Base-by-base conservation (phyloP, 2,888 invertebrate species). In the Syrista parreyssii region DNA sequence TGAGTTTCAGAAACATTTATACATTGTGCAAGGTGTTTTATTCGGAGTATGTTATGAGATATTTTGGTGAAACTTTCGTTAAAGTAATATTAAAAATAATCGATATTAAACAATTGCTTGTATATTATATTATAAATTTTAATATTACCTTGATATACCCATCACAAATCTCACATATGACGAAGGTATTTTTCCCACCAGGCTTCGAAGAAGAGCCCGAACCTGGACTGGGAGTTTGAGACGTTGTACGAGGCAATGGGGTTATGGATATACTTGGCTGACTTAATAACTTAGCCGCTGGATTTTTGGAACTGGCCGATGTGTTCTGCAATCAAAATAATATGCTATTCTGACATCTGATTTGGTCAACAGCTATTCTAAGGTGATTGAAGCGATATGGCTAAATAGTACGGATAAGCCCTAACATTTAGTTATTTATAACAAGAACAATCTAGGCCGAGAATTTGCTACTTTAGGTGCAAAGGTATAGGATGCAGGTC, bases 111-210 rank as follows among this genome's bases (percentile, higher is more conserved):
- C 23, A 23, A 33, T 33, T 75, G 12, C n/a, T 31, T 75, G 68
- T n/a, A 35, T 12, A 6, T 32, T 4, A 36, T 40, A 40, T 15
- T 15, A 15, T 40, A 2, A 40, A 68, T 73, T 36, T 35, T 71
- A 36, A 75, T 80, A 79, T 84, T 82, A 93, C 93, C 92, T 98
- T 98, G 81, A 98, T 98, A 90, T 98, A 98, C 33, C 98, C 98
- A 89, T 98, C 98, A 92, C 98, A 99, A 82, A 98, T 98, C 93
- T 98, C 98, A 92, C 98, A 99, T 84, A 98, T 97, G 83, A 98
- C 98, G 92, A 97, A 97, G 36, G 96, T 95, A 85, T 95, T 95
- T 91, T 97, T 97, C 82, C 94, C 94, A 75, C 93, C 89, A 80
- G 90, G 89, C 79, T 91, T 90, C 4, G 91, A 87, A 76, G 92